Evolutionary conservation across 2,797 vertebrate genomes (phyloP).

Genomic region (Halcyon badia): DNA sequence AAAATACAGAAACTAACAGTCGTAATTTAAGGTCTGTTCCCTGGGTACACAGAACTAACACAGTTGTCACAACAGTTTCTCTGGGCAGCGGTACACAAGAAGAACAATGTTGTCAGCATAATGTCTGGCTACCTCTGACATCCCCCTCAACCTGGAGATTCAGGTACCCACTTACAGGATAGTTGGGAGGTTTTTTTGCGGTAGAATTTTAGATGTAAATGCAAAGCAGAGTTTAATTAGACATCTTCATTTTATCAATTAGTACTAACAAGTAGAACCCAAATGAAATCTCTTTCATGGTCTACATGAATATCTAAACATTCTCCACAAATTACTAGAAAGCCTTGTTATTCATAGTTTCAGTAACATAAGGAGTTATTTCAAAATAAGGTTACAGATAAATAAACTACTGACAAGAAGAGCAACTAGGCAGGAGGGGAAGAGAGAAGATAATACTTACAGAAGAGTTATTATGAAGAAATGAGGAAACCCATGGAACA

Average conservation of each 20-base stretch:
- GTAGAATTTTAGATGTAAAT: neutral
- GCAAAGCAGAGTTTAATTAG: neutral
- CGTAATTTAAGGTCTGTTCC: neutral
- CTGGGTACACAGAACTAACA: neutral
- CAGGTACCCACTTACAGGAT: neutral
- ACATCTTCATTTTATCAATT: neutral
- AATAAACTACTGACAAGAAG: neutral
- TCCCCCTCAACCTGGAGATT: neutral
- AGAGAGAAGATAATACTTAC: neutral
- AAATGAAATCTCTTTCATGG: neutral
- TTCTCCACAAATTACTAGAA: neutral
- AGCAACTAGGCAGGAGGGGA: neutral
- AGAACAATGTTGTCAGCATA: neutral
- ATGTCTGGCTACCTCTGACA: rapidly evolving
- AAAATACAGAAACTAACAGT: neutral
- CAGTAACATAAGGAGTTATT: neutral
- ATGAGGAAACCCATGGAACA: neutral
- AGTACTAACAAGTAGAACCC: neutral
- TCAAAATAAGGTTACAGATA: neutral
- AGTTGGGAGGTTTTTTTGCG: neutral
- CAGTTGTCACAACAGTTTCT: neutral
- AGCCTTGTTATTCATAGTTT: neutral
- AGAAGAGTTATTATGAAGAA: neutral
- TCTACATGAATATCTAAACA: neutral
- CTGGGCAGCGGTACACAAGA: neutral